Base-by-base conservation (phyloP, 2,113 vertebrate genomes). In the Cebidichthys violaceus region DNA sequence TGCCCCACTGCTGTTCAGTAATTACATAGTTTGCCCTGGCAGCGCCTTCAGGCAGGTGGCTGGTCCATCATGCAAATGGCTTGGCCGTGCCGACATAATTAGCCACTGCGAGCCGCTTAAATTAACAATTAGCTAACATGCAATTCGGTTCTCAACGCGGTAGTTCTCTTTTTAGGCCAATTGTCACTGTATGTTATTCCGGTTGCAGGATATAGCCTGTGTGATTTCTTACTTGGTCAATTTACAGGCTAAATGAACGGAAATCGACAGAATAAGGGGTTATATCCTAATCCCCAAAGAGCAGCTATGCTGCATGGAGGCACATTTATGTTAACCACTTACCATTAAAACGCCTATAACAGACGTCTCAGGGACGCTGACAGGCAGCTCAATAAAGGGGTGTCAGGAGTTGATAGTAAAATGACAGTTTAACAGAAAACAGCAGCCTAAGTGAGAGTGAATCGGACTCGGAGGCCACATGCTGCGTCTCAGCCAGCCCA, bases 111-210 rank as follows among this genome's bases (percentile, higher is more conserved):
- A 97, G 96, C 87, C 96, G 97, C 96, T 97, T 97, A 98, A 99
- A 99, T 99, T 98, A 99, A 99, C 98, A 99, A 99, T 99, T 99
- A 99, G 97, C 97, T 99, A 99, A 99, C 97, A 96, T 98, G 97
- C 97, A 99, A 99, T 98, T 99, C 97, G 96, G 95, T 93, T 95
- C 96, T 94, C 96, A 94, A 89, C 96, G 95, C 96, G 91, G 95
- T 96, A 96, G 96, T 97, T 97, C 96, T 96, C 96, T 96, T 90
- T 96, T 96, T 70, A 72, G 96, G 83, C 75, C 90, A 96, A 95
- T 97, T 97, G 97, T 97, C 96, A 96, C 96, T 96, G 96, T 96
- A 95, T 96, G 96, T 96, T 85, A 75, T 88, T 92, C 96, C 96
- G 96, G 95, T 94, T 94, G 95, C 95, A 87, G 89, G 89, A 86